Conservation (phyloP, 2,113 vertebrate species). For the Percopsis transmontana region DNA sequence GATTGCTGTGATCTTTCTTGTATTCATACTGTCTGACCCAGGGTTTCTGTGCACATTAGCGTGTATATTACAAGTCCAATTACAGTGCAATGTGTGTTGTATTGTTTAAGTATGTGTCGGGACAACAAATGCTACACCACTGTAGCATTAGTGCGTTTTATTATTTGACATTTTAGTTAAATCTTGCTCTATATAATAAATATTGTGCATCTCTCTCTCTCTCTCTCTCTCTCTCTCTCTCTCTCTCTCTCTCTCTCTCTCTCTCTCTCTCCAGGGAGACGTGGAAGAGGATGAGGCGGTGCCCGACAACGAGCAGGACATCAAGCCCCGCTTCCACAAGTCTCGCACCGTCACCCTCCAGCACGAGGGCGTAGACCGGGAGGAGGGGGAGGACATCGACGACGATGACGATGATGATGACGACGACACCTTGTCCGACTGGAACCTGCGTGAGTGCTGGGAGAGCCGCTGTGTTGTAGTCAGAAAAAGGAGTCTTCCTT, state of each 20-base stretch:
- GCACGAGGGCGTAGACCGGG: conserved; percentile 87
- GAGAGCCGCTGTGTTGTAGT: background rate
- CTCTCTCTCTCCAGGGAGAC: conserved; percentile 80
- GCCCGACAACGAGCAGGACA: conserved; percentile 94
- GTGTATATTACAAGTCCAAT: too few relatives aligned
- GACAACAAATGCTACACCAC: too few relatives aligned
- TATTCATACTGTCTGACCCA: conserved; percentile 35
- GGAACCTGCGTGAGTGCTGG: conserved; percentile 88
- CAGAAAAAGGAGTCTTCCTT: background rate
- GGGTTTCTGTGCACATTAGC: background rate
- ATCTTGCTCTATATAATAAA: too few relatives aligned
- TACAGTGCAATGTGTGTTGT: too few relatives aligned
- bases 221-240: too few relatives aligned
- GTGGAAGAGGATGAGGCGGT: conserved; percentile 92
- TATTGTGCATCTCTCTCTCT: too few relatives aligned
- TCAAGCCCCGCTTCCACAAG: conserved; percentile 95
- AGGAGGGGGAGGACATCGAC: conserved; percentile 84
- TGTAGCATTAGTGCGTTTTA: too few relatives aligned
- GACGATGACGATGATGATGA: conserved; percentile 89
- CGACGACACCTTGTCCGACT: conserved; percentile 88
- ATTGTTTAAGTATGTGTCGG: too few relatives aligned
- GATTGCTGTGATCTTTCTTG: conserved; percentile 10
- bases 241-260: background rate
- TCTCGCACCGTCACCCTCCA: conserved; percentile 92
- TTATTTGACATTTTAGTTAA: too few relatives aligned